Base-by-base conservation (phyloP, 2,797 vertebrate species). In the Fundulus diaphanus region DNA sequence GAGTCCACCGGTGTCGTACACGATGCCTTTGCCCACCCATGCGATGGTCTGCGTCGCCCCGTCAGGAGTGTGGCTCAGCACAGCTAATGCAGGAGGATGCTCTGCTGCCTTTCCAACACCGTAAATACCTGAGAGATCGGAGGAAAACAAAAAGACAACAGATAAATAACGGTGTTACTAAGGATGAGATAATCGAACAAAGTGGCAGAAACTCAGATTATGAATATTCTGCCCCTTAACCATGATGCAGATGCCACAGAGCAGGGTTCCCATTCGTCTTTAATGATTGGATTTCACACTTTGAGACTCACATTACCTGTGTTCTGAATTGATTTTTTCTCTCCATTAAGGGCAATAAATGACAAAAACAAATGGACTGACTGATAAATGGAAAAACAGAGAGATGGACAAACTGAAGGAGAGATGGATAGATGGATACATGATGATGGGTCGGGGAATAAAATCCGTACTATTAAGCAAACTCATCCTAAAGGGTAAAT, bases 1-100 rank as follows among this genome's bases (percentile, higher is more conserved):
- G 86, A 99, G 97, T 83, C 98, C 98, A 70, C 98, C 98, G 0
- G 98, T 99, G 92, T 99, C 98, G 0, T 99, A 99, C 77, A 99
- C 98, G 13, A 99, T 98, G 65, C 98, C 98, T 85, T 99, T 99
- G 79, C 98, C 98, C 72, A 99, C 97, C 98, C 98, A 99, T 0
- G 98, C 98, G 20, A 99, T 99, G 86, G 97, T 98, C 89, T 99
- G 98, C 0, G 98, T 99, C 33, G 98, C 97, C 73, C 97, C 96
- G 1, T 96, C 96, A 0, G 98, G 98, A 65, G 92, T 97, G 90
- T 99, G 97, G 89, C 98, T 99, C 85, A 99, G 92, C 69, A 99
- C 90, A 0, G 96, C 98, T 72, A 99, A 91, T 0, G 97, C 97
- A 22, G 98, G 98, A 8, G 96, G 97, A 80, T 99, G 95, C 69